These are phyloP conservation scores for Phyllostomus discolor DNA, from an alignment of 2,113 vertebrate genomes.

Conservation along the genomic window DNA sequence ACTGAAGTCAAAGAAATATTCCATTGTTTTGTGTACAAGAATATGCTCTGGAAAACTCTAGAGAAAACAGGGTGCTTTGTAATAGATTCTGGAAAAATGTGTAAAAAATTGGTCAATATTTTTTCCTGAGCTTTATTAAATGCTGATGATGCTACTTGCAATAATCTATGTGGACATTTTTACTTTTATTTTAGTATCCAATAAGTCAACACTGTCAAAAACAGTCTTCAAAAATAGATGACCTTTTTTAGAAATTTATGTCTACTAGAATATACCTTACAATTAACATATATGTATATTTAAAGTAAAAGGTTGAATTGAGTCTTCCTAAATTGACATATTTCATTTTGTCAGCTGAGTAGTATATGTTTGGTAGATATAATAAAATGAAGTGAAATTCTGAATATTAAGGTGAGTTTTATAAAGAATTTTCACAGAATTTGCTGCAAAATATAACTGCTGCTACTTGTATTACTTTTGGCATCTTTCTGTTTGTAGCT, in stretches of 20 bases:
- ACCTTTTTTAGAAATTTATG: neutral
- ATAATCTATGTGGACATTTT: neutral
- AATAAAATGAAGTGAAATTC: neutral
- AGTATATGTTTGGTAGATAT: neutral
- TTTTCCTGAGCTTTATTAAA: conserved; percentile 26
- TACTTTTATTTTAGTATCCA: neutral
- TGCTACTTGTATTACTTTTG: neutral
- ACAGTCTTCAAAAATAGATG: neutral
- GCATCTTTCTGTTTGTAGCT: neutral
- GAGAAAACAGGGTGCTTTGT: neutral
- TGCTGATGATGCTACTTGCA: neutral
- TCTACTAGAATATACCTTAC: neutral
- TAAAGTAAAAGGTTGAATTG: neutral
- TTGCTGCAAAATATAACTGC: neutral
- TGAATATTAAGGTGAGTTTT: neutral
- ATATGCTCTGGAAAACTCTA: neutral
- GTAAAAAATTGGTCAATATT: neutral
- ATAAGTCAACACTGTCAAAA: neutral
- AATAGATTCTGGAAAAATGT: neutral
- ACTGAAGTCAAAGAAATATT: neutral
- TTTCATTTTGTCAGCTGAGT: neutral
- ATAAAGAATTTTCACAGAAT: neutral
- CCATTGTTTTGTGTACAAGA: neutral
- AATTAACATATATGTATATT: neutral
- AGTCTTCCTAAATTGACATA: neutral